Percentiles rank a stretch among this genome's conserved stretches.
Evolutionary conservation across 37 sponge, comb jelly and placozoan genomes (phyloP).

Genomic region (Petrosia ficiformis): DNA sequence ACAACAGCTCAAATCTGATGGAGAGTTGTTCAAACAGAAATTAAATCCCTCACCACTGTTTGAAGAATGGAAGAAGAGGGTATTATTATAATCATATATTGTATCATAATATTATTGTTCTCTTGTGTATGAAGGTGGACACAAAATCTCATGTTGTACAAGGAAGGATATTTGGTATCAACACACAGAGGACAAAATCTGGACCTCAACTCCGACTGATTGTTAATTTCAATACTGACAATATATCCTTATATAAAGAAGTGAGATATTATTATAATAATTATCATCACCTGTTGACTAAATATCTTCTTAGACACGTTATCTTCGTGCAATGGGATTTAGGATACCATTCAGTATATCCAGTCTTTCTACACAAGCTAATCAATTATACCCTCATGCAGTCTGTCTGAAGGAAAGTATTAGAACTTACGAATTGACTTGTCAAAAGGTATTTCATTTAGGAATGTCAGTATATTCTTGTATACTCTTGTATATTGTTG

Average conservation of each 20-base stretch:
- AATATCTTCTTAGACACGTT: constrained; percentile 47
- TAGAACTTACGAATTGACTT: constrained; percentile 89
- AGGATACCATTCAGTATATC: constrained; percentile 86
- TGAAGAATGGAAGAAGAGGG: constrained; percentile 58
- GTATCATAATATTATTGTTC: neutral
- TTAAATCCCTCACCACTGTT: constrained; percentile 84
- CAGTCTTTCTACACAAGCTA: constrained; percentile 92
- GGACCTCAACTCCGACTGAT: constrained; percentile 69
- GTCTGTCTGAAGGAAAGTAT: constrained; percentile 96
- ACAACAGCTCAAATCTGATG: constrained; percentile 91
- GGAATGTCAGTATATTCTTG: neutral
- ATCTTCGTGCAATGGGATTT: constrained; percentile 90
- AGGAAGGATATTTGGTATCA: constrained; percentile 82
- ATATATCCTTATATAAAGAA: constrained; percentile 94
- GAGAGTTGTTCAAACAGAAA: constrained; percentile 92
- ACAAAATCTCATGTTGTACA: constrained; percentile 61
- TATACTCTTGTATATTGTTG: neutral
- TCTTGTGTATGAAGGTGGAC: constrained; percentile 70
- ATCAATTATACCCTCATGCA: constrained; percentile 96
- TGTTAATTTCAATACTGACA: constrained; percentile 94
- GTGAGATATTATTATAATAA: constrained; percentile 28
- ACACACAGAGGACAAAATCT: constrained; percentile 52
- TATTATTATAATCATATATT: neutral
- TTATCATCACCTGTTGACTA: neutral
- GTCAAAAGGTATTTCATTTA: constrained; percentile 78